phyloP scores from a whole-genome alignment of 1,140 invertebrate species.

The Aporrectodea caliginosa region DNA sequence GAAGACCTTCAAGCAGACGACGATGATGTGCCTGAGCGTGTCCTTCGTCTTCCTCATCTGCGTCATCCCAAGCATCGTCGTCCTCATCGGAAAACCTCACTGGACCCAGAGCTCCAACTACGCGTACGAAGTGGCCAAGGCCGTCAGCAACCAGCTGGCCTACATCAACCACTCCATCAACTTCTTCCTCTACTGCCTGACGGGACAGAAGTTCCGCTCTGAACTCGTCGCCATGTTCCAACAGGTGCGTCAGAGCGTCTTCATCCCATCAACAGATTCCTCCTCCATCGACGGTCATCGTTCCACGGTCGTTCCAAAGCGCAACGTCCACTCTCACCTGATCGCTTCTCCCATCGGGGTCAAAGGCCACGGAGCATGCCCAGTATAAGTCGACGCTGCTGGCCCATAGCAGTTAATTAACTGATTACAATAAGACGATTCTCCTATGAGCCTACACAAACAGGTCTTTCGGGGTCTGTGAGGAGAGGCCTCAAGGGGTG shows the following conservation, averaged over 20 bases:
- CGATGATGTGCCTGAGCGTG: constrained; percentile 29
- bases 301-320: too few species aligned
- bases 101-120: constrained; percentile 22
- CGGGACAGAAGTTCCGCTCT: constrained; percentile 34
- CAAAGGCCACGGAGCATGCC: too few species aligned
- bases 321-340: too few species aligned
- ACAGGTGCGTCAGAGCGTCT: background rate
- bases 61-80: constrained; percentile 31
- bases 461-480: too few species aligned
- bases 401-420: too few species aligned
- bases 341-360: too few species aligned
- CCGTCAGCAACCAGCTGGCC: constrained; percentile 29
- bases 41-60: constrained; percentile 32
- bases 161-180: constrained; percentile 38
- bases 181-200: constrained; percentile 38
- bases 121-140: constrained; percentile 28
- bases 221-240: constrained; percentile 31
- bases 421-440: too few species aligned
- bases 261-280: too few species aligned
- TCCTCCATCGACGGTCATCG: too few species aligned
- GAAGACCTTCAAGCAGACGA: constrained; percentile 25
- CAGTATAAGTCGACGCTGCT: too few species aligned
- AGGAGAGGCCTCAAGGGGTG: too few species aligned
- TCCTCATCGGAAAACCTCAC: constrained; percentile 33
- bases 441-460: too few species aligned